Evolutionary conservation across 2,888 invertebrate genomes (phyloP), one percentile per base, ranked within the genome.

Genomic region (Nemotelus nigrinus): DNA sequence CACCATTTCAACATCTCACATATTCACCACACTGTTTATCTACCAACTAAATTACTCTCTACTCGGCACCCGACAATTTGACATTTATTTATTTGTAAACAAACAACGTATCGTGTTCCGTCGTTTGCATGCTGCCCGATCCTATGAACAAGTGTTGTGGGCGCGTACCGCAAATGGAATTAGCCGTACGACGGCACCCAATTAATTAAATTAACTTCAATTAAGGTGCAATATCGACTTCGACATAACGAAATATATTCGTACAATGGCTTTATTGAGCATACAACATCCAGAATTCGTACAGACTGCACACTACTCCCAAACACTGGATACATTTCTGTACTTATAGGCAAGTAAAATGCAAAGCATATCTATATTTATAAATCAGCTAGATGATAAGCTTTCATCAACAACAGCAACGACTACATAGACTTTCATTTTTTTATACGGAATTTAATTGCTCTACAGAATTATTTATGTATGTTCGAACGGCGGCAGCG

Each of bases 61-160:
- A 25, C 45, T 60, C 25, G 45, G 25, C 25, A 25, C 25, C 25
- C 25, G 25, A 25, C 25, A 5, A 45, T 3, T 25, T 72, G 72
- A 58, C 72, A 60, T 58, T 44, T 60, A 45, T 60, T 72, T 58
- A 47, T 72, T 72, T 72, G 72, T 72, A 72, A 72, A 72, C 72
- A 72, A 50, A 48, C 43, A 43, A 64, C 47, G 67, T 50, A 10
- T 41, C 41, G 39, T 41, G 63, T 63, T 43, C 25, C 25, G 53
- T 10, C 7, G n/a, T 7, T 53, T n/a, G 53, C n/a, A n/a, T 7
- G 53, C n/a, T 7, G 53, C 53, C 25, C 25, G 25, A 25, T 25
- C 25, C 25, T 25, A 47, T 2, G 39, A 70, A 55, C 43, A 3
- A 43, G n/a, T 41, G 5, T n/a, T 10, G n/a, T 53, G 55, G 70